Conservation (phyloP, 2,888 invertebrate species). For the Caenorhabditis virilis region DNA sequence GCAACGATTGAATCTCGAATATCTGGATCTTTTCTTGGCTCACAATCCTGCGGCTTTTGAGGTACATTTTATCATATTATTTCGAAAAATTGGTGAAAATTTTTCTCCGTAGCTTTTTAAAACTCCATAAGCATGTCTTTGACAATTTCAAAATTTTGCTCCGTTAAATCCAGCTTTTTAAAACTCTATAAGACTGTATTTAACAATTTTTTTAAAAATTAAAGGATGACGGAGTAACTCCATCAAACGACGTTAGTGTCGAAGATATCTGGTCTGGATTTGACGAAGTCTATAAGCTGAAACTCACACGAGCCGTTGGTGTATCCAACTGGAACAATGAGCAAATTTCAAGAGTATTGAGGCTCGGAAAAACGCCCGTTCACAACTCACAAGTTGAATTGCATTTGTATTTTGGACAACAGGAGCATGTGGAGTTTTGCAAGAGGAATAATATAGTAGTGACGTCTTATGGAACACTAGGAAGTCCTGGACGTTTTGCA, state of each 20-base stretch:
- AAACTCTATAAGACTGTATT: background rate
- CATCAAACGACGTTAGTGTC: slow-evolving; percentile 37
- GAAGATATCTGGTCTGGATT: slow-evolving; percentile 59
- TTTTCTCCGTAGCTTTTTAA: no score
- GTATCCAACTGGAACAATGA: slow-evolving; percentile 81
- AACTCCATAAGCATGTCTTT: no score
- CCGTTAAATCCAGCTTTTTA: no score
- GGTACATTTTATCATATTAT: slow-evolving; percentile 7
- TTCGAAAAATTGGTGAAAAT: background rate
- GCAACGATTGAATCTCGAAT: slow-evolving; percentile 77
- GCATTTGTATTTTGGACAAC: slow-evolving; percentile 81
- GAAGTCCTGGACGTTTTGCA: slow-evolving; percentile 65
- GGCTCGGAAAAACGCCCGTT: slow-evolving; percentile 47
- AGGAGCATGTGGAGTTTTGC: slow-evolving; percentile 74
- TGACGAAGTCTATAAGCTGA: slow-evolving; percentile 74
- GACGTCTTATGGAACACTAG: slow-evolving; percentile 69
- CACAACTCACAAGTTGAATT: slow-evolving; percentile 77
- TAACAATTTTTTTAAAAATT: slow-evolving; percentile 1
- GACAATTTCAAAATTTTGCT: no score
- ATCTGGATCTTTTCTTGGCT: slow-evolving; percentile 82
- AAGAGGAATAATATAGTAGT: slow-evolving; percentile 74
- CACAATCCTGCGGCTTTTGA: slow-evolving; percentile 77
- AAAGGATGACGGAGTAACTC: slow-evolving; percentile 30
- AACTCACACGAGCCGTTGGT: slow-evolving; percentile 80
- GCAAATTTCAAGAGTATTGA: slow-evolving; percentile 77